Conservation (phyloP, 2,888 invertebrate genomes). For the Phengaris arion region DNA sequence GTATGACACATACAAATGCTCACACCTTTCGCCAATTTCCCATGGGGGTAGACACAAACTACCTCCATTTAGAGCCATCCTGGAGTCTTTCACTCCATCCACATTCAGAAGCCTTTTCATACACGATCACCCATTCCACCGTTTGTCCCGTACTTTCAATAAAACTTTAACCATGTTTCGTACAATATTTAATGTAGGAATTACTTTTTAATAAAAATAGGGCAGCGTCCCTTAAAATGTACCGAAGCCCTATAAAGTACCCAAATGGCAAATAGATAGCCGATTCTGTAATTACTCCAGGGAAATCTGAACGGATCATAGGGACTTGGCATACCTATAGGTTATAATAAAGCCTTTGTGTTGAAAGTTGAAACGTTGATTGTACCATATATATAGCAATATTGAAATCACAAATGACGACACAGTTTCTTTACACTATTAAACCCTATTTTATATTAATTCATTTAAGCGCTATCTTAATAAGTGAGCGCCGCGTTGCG, state of each 20-base stretch:
- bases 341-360: background rate
- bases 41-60: slow-evolving; percentile 4
- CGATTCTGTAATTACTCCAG: background rate
- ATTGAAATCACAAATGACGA: background rate
- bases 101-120: slow-evolving; percentile 11
- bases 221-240: no score
- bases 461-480: no score
- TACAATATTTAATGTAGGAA: no score
- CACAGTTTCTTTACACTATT: no score
- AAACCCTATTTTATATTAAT: no score
- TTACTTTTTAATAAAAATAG: no score
- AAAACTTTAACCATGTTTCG: no score
- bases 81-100: background rate
- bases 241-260: no score
- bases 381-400: background rate
- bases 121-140: background rate
- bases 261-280: slow-evolving; percentile 1
- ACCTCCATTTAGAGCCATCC: slow-evolving; percentile 5
- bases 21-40: background rate
- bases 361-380: background rate
- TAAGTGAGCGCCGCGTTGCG: no score
- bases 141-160: no score
- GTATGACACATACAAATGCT: slow-evolving; percentile 1
- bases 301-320: slow-evolving; percentile 12
- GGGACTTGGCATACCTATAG: background rate